Percentiles rank a stretch among this genome's conserved stretches.
phyloP scores from a whole-genome alignment of 2,113 vertebrate genomes.

The Silurus glanis region DNA sequence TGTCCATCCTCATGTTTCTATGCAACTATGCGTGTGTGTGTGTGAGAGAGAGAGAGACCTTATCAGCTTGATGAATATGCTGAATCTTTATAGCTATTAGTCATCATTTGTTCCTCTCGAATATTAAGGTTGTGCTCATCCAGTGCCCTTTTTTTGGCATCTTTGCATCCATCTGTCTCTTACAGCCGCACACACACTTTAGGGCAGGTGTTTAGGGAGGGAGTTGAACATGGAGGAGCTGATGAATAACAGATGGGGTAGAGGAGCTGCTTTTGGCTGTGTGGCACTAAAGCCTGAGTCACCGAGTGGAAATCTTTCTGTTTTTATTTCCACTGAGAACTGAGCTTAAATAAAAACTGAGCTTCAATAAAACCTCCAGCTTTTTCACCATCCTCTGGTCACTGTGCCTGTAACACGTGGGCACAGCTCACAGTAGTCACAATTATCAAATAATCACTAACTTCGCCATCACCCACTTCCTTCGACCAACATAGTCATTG shows the following conservation, averaged over 20 bases:
- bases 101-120: slow-evolving; percentile 7
- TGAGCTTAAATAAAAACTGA: neutral
- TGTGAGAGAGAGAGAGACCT: neutral
- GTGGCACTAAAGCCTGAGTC: slow-evolving; percentile 9
- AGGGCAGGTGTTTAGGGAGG: neutral
- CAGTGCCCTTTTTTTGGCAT: slow-evolving; percentile 14
- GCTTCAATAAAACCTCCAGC: neutral
- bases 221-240: slow-evolving; percentile 8
- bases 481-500: neutral
- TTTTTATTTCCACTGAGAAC: neutral
- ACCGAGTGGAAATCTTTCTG: slow-evolving; percentile 1
- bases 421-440: neutral
- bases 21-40: neutral
- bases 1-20: too few relatives aligned
- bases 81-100: slow-evolving; percentile 16
- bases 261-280: slow-evolving; percentile 27
- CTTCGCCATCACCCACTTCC: neutral
- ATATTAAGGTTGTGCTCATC: slow-evolving; percentile 29
- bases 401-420: neutral
- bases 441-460: neutral
- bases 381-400: neutral
- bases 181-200: neutral
- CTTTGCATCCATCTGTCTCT: slow-evolving; percentile 19
- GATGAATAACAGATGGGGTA: slow-evolving; percentile 38
- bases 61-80: slow-evolving; percentile 14